These are phyloP conservation scores for Nycticorax nycticorax DNA, from an alignment of 2,113 vertebrate species.

Conservation along the genomic window DNA sequence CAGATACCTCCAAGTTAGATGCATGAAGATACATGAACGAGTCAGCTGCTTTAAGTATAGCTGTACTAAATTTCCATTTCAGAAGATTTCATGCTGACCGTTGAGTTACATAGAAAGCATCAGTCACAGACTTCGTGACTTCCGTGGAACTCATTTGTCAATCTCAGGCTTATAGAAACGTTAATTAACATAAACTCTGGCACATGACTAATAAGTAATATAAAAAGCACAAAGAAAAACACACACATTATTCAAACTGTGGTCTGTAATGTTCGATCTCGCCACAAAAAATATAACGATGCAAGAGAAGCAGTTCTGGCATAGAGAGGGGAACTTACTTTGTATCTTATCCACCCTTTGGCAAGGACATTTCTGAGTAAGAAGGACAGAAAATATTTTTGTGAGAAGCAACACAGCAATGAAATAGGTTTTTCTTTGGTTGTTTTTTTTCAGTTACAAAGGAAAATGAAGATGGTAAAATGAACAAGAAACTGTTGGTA, in stretches of 20 bases:
- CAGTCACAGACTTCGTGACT: not conserved
- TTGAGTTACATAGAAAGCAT: not conserved
- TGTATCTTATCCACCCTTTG: not conserved
- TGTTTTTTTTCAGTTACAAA: not conserved
- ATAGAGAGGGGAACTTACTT: not conserved
- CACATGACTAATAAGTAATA: not conserved
- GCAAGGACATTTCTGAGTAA: conserved; percentile 22
- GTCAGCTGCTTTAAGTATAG: not conserved
- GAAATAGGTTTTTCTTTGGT: not conserved
- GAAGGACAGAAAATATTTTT: not conserved
- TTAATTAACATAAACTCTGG: not conserved
- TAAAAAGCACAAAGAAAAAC: not conserved
- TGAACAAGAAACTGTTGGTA: not conserved
- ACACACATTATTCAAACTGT: not conserved
- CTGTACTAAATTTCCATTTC: not conserved
- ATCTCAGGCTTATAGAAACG: not conserved
- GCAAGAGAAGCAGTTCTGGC: not conserved
- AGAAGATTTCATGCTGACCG: not conserved
- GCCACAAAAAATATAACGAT: not conserved
- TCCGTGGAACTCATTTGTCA: not conserved
- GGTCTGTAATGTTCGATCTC: not conserved
- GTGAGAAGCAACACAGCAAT: not conserved
- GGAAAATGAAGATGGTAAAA: not conserved
- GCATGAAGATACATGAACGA: not conserved
- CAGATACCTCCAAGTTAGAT: not conserved